phyloP scores from a whole-genome alignment of 1,140 invertebrate genomes.

The Aphis gossypii region DNA sequence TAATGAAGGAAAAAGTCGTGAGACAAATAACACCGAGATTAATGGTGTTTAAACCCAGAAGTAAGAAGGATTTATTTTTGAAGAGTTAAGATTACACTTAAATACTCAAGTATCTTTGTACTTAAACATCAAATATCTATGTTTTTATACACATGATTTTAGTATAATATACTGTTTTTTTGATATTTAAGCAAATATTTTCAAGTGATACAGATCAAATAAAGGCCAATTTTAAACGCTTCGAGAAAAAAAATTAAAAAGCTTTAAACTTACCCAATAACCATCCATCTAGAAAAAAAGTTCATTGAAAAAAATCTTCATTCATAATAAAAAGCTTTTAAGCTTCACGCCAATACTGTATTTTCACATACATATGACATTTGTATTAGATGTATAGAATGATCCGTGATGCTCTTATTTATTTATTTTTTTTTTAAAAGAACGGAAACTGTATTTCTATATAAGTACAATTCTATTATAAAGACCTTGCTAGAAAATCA shows the following conservation, averaged over 20 bases:
- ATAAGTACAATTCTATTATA: not conserved
- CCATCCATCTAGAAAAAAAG: not conserved
- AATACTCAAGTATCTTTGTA: not conserved
- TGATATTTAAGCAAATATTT: not conserved
- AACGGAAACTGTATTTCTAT: not conserved
- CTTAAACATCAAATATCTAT: not conserved
- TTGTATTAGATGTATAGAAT: not conserved
- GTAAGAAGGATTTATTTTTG: not conserved
- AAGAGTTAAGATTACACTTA: not conserved
- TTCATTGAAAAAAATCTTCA: not conserved
- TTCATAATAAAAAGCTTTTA: constrained; percentile 9
- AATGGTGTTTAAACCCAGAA: not conserved
- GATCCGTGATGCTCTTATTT: not conserved
- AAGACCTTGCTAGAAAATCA: not conserved
- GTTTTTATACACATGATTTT: not conserved
- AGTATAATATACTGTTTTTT: not conserved
- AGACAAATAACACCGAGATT: not conserved
- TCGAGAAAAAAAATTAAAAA: not conserved
- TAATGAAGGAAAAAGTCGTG: not conserved
- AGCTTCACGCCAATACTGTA: not conserved
- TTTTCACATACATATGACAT: not conserved
- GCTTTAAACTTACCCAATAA: not conserved
- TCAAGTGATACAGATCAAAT: not conserved
- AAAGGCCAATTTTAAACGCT: not conserved
- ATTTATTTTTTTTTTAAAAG: not conserved